Base-by-base conservation (phyloP, 2,797 vertebrate genomes). In the Urosaurus nigricauda region DNA sequence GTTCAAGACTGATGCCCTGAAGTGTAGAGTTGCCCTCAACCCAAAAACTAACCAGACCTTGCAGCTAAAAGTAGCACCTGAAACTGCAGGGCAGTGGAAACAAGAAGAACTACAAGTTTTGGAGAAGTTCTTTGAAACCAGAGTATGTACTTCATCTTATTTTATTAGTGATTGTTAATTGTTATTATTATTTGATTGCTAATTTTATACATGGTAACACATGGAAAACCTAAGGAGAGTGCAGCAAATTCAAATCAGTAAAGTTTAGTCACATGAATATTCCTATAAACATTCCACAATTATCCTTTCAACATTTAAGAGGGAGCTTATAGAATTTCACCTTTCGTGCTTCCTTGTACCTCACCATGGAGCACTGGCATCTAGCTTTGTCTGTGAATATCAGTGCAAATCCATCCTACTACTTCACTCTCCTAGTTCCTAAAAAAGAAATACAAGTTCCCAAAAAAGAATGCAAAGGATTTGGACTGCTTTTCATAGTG, bases 121-220 rank as follows among this genome's bases (percentile, higher is more conserved):
- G 94, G 99, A 99, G 96, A 99, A 98, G 94, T 99, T 99, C 97
- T 99, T 99, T 93, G 99, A 99, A 96, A 99, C 98, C 56, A 97
- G 99, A 96, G 99, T 99, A 96, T 85, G 97, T 96, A 87, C 73
- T 90, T 47, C 87, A 70, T 83, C 29, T 56, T 32, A 43, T 74
- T 80, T 86, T 51, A 35, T 40, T 63, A 14, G 29, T 1, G 4
- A 84, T 91, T 89, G 56, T 91, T 47, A 37, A 3, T n/a, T n/a
- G n/a, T n/a, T n/a, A n/a, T n/a, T n/a, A n/a, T 83, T 88, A 70
- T 87, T 1, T 82, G 6, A 29, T 0, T 78, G 73, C 6, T n/a
- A 89, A 58, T 91, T 90, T 79, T 79, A 79, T 68, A 12, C 87
- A 13, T 87, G 4, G 0, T 78, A 80, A 65, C 2, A 70, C 91